Evolutionary conservation across 2,888 invertebrate species (phyloP).

Genomic region (Phengaris alcon): DNA sequence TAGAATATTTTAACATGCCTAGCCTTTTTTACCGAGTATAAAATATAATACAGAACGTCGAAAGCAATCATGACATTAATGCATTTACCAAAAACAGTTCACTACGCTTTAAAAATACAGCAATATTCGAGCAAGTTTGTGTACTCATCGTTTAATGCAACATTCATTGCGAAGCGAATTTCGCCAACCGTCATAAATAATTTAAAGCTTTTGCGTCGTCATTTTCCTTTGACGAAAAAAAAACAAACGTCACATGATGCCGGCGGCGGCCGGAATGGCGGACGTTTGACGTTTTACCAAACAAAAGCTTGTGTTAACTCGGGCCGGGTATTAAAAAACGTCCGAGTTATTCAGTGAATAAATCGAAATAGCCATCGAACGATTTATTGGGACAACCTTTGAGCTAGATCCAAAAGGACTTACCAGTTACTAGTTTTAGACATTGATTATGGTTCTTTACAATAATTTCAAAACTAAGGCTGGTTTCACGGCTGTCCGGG

Average conservation of each 20-base stretch:
- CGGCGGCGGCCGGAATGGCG: background rate
- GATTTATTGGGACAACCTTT: conserved; percentile 10
- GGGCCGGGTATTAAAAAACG: background rate
- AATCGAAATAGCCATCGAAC: background rate
- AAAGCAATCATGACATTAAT: background rate
- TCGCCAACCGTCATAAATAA: background rate
- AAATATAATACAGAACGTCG: background rate
- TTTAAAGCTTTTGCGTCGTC: conserved; percentile 8
- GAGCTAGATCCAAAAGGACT: background rate
- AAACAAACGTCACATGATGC: background rate
- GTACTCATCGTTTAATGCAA: background rate
- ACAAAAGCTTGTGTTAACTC: conserved; percentile 6
- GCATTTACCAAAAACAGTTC: background rate
- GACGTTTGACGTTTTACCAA: background rate
- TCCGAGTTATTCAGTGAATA: background rate
- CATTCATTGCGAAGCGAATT: conserved; percentile 9
- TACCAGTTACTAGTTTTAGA: background rate
- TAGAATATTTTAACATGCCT: too few species aligned
- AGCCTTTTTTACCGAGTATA: too few species aligned
- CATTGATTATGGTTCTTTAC: too few species aligned
- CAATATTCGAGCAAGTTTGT: background rate
- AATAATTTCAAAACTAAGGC: too few species aligned
- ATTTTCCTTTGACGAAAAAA: conserved; percentile 20
- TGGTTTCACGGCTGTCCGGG: too few species aligned
- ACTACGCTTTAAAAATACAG: background rate